A percentile compares a stretch with the other conserved stretches of the same genome.
Conservation (phyloP, 2,888 invertebrate species). For the Papilio elwesi region DNA sequence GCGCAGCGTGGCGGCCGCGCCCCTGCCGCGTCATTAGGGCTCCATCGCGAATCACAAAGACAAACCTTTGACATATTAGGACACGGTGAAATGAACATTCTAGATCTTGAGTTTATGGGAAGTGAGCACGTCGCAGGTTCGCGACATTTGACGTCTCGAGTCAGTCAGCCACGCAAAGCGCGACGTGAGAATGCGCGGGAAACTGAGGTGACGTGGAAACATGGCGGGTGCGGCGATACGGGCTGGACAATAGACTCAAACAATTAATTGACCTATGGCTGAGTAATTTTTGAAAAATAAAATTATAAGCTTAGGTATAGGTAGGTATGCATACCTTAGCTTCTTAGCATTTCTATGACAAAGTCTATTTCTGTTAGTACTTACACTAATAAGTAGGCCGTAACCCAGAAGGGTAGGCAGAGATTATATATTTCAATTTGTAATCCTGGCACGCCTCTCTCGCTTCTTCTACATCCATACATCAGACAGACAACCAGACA, state of each 20-base stretch:
- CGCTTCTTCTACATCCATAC: too few species aligned
- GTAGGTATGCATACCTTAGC: too few species aligned
- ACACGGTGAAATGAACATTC: conserved; percentile 75
- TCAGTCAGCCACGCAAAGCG: conserved; percentile 50
- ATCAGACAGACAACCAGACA: too few species aligned
- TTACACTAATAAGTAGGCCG: too few species aligned
- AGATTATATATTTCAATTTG: too few species aligned
- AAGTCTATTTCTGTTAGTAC: too few species aligned
- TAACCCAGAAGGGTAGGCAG: too few species aligned
- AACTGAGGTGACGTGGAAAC: conserved; percentile 31
- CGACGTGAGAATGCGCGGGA: conserved; percentile 46
- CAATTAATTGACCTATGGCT: conserved; percentile 10
- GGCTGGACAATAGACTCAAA: conserved; percentile 12
- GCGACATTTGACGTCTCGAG: conserved; percentile 58
- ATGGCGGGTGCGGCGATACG: conserved; percentile 17
- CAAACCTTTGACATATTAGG: conserved; percentile 66
- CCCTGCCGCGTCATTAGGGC: conserved; percentile 53
- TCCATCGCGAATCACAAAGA: conserved; percentile 58
- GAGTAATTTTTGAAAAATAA: neutral
- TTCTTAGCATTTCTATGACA: too few species aligned
- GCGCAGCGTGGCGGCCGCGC: conserved; percentile 49
- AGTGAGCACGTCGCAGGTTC: conserved; percentile 64
- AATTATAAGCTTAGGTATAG: neutral
- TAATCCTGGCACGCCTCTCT: too few species aligned
- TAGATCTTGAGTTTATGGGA: conserved; percentile 77